These are phyloP conservation scores for Hemicrepidius hirtus DNA, from an alignment of 2,888 invertebrate species.

Conservation along the genomic window DNA sequence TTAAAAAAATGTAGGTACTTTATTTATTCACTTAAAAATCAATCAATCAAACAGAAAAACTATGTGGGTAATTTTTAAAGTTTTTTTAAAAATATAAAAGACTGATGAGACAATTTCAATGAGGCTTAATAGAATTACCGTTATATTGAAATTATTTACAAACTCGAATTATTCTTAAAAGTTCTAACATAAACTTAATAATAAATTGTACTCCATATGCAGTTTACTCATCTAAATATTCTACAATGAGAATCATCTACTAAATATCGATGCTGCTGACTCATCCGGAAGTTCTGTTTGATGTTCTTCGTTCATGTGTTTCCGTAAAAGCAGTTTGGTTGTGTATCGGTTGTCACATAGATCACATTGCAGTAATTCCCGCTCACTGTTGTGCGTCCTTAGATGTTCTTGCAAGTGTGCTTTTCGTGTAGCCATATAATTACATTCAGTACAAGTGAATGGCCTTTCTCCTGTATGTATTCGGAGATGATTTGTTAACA, in stretches of 20 bases:
- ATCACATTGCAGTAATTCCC: background rate
- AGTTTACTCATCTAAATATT: background rate
- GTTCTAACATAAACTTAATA: too few relatives aligned
- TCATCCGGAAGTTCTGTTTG: background rate
- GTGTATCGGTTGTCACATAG: constrained; percentile 19
- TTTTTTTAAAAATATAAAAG: too few relatives aligned
- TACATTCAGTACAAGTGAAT: constrained; percentile 20
- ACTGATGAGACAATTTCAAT: too few relatives aligned
- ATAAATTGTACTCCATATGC: too few relatives aligned
- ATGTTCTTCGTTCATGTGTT: constrained; percentile 26
- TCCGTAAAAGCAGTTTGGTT: constrained; percentile 15
- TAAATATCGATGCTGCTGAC: background rate
- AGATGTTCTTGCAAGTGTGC: constrained; percentile 31
- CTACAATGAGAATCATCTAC: too few relatives aligned
- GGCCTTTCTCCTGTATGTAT: constrained; percentile 20
- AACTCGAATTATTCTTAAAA: too few relatives aligned
- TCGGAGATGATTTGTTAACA: constrained; percentile 22
- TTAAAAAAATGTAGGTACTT: too few relatives aligned
- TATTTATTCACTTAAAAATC: too few relatives aligned
- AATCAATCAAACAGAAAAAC: too few relatives aligned
- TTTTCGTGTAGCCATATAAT: constrained; percentile 29
- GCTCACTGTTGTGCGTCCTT: background rate
- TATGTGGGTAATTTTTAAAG: too few relatives aligned
- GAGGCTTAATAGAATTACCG: too few relatives aligned
- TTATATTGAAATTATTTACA: too few relatives aligned